phyloP scores from a whole-genome alignment of 1,140 invertebrate species.

The Lucilia sericata region DNA sequence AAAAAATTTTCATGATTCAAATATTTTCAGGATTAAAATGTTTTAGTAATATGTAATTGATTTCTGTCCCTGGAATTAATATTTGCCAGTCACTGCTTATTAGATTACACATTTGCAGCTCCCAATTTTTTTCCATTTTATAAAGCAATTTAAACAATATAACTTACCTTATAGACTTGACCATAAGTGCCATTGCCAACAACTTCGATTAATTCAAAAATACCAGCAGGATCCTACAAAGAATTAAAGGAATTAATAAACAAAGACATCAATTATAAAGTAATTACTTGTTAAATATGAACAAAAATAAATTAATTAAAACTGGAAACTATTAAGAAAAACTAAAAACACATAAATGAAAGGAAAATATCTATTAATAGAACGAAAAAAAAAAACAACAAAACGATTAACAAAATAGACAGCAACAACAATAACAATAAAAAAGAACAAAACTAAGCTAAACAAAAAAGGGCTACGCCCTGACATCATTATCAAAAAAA shows the following conservation, averaged over 20 bases:
- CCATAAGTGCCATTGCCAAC: conserved; percentile 99
- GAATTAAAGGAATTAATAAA: conserved; percentile 55
- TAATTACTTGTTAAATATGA: not conserved
- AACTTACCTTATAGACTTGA: conserved; percentile 97
- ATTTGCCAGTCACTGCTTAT: too few relatives aligned
- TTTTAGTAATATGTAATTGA: too few relatives aligned
- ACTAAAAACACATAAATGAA: not conserved
- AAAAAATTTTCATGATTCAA: too few relatives aligned
- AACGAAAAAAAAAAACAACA: not conserved
- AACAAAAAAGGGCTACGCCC: conserved; percentile 22
- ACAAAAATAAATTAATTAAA: not conserved
- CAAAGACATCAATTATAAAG: not conserved
- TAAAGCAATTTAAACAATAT: too few relatives aligned
- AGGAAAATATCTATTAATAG: not conserved
- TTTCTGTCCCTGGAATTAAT: too few relatives aligned
- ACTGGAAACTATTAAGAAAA: not conserved
- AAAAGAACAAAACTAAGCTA: not conserved
- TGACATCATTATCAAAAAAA: conserved; percentile 22
- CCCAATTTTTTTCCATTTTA: too few relatives aligned
- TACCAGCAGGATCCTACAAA: conserved; percentile 97
- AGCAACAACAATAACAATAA: conserved; percentile 1
- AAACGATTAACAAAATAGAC: not conserved
- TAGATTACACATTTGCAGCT: too few relatives aligned
- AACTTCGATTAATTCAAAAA: conserved; percentile 99
- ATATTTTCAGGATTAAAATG: too few relatives aligned